Evolutionary conservation across 2,113 vertebrate genomes (phyloP), one percentile per base, ranked within the genome.

Genomic region (Zapornia atra): DNA sequence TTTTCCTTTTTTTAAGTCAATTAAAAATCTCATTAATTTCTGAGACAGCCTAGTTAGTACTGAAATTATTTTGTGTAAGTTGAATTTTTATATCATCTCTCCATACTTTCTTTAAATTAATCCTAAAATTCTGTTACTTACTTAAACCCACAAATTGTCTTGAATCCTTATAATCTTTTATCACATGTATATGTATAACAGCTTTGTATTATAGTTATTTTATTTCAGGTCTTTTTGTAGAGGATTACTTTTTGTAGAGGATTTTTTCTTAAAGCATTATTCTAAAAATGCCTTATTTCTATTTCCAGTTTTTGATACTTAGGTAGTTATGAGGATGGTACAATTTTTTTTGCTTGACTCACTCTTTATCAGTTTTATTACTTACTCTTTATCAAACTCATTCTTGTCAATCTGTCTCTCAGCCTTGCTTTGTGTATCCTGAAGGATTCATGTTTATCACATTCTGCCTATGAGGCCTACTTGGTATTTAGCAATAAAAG

Each of bases 401-500:
- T 3, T 66, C 10, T 65, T 90, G 46, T 80, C 76, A 92, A 33
- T 86, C 40, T 76, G 6, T 56, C 42, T 88, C 29, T 78, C 44
- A 69, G 29, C 7, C 6, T 80, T 73, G 5, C 12, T 80, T 92
- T 93, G 8, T 86, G 33, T 63, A 46, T 70, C 80, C 54, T 92
- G 71, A 81, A 93, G 71, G 60, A 83, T 90, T 88, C n/a, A 44
- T 22, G 33, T 92, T 93, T 93, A 92, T 88, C 59, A 46, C 51
- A 28, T 65, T 78, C 36, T 88, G 40, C 60, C 86, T 82, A 40
- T 83, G 54, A 93, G 46, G 25, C 6, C 9, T 86, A 70, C 33
- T 54, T 86, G 44, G 16, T 82, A 86, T 96, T 95, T 92, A 88
- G 25, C 64, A 86, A 88, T 86, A 76, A 94, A 94, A 92, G n/a